Evolutionary conservation across 2,888 invertebrate species (phyloP).

Genomic region (Oscheius onirici): DNA sequence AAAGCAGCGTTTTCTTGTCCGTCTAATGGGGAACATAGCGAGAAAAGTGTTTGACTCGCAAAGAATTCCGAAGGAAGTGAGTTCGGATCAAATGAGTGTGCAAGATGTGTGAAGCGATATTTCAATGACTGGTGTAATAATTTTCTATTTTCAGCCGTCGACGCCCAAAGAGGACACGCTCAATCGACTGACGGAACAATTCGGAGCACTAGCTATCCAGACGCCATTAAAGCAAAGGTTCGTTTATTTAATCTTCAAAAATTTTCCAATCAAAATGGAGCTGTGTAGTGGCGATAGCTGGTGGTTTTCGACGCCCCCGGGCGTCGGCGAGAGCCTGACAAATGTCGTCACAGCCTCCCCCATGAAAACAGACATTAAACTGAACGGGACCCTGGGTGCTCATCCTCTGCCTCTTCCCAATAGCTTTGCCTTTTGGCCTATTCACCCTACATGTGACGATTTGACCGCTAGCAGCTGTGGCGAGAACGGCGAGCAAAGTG

Average conservation of each 20-base stretch:
- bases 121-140: neutral
- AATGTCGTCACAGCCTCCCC: slow-evolving; percentile 33
- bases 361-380: slow-evolving; percentile 36
- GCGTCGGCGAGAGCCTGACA: slow-evolving; percentile 27
- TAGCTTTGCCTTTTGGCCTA: neutral
- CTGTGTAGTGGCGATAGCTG: slow-evolving; percentile 1
- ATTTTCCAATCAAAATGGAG: neutral
- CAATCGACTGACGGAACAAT: neutral
- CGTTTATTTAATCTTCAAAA: neutral
- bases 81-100: slow-evolving; percentile 24
- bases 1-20: slow-evolving; percentile 39
- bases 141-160: neutral
- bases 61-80: slow-evolving; percentile 49
- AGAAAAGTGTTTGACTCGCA: slow-evolving; percentile 58
- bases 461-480: slow-evolving; percentile 17
- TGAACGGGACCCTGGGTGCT: slow-evolving; percentile 29
- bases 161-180: neutral
- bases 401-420: slow-evolving; percentile 4
- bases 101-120: neutral
- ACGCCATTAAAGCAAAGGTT: slow-evolving; percentile 12
- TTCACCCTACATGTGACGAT: neutral
- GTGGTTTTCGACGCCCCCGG: slow-evolving; percentile 27
- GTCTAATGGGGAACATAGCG: slow-evolving; percentile 54
- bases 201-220: neutral
- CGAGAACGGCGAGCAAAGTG: slow-evolving; percentile 26